Conservation (phyloP, 2,797 vertebrate species). For the Alauda arvensis region DNA sequence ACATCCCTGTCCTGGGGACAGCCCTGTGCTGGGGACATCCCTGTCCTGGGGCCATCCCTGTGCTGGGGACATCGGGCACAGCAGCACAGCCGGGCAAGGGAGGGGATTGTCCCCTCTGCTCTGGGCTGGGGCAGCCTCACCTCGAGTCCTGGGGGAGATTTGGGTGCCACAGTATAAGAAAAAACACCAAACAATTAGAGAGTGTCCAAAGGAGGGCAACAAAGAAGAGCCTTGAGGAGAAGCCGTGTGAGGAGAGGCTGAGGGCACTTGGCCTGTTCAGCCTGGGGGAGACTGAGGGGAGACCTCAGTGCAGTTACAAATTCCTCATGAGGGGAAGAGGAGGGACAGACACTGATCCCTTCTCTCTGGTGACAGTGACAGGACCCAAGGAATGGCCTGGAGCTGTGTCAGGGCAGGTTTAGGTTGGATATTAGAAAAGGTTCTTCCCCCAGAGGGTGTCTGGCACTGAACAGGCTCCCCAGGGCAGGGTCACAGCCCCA, state of each 20-base stretch:
- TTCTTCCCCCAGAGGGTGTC: background rate
- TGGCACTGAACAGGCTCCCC: background rate
- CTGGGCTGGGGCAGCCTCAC: background rate
- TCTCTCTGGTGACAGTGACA: background rate
- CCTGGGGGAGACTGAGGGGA: background rate
- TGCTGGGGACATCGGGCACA: background rate
- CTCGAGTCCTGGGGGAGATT: background rate
- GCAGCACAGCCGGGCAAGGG: background rate
- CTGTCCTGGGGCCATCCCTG: background rate
- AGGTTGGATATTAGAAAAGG: background rate
- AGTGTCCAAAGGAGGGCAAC: background rate
- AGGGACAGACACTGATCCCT: background rate
- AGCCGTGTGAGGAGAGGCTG: background rate
- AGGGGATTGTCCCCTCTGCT: background rate
- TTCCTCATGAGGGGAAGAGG: background rate
- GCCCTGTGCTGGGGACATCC: background rate
- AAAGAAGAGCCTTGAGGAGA: background rate
- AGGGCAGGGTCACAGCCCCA: background rate
- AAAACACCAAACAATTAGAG: background rate
- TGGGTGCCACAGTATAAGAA: background rate
- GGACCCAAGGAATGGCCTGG: background rate
- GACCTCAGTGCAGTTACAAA: background rate
- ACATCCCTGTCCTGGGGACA: background rate
- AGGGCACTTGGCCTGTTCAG: background rate
- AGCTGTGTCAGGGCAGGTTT: background rate